These are phyloP conservation scores for Eleutherodactylus coqui DNA, from an alignment of 2,797 vertebrate species.

Conservation along the genomic window DNA sequence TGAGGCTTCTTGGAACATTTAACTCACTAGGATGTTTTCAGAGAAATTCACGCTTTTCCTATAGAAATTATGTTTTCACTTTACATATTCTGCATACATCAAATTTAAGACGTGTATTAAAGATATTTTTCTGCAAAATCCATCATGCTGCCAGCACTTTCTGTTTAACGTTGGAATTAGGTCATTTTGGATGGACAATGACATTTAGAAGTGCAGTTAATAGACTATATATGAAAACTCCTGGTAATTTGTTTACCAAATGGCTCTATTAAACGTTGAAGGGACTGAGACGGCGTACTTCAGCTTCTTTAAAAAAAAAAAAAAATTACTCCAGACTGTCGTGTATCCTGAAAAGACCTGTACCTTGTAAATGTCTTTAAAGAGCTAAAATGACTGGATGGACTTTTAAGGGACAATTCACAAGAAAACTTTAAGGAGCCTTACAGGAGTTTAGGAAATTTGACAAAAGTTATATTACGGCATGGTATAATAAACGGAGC, in stretches of 20 bases:
- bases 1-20: conserved; percentile 50
- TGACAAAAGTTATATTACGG: not conserved
- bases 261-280: conserved; percentile 29
- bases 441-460: not conserved
- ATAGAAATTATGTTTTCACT: conserved; percentile 4
- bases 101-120: not conserved
- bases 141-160: conserved; percentile 1
- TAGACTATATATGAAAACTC: not conserved
- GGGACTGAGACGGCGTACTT: conserved; percentile 28
- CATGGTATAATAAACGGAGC: not conserved
- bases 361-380: conserved; percentile 7
- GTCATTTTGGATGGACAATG: conserved; percentile 10
- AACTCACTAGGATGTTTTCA: conserved; percentile 2
- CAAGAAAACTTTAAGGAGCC: not conserved
- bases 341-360: conserved; percentile 51
- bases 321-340: conserved; percentile 31
- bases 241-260: conserved; percentile 53
- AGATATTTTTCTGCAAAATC: conserved; percentile 6
- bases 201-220: conserved; percentile 29
- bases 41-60: conserved; percentile 19
- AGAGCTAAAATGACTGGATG: not conserved
- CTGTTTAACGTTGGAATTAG: not conserved
- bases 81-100: not conserved
- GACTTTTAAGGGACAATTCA: not conserved
- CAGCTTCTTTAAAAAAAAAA: conserved; percentile 17